Evolutionary conservation across 2,797 vertebrate species (phyloP), one percentile per base, ranked within the genome.

Genomic region (Pelobates cultripes): DNA sequence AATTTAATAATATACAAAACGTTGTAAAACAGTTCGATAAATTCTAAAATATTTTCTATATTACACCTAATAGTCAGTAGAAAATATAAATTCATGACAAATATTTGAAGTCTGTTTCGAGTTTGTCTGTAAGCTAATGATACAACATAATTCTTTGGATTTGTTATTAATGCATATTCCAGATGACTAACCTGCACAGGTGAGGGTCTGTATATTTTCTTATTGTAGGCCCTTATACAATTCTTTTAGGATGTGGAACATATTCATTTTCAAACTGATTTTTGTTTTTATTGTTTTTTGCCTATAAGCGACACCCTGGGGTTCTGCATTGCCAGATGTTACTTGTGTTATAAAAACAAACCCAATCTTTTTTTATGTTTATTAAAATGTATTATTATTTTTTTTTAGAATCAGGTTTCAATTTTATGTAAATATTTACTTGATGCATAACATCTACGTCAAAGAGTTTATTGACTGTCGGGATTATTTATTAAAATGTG

Each of bases 291-390:
- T 28, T 28, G 28, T 28, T 51, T 45, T 5, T 17, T 71, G 44
- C n/a, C n/a, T 15, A 71, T 71, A 71, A 45, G 14, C 47, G 28
- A 51, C 14, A 71, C 43, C 15, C 7, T 51, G 47, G 41, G 17
- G 44, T 47, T 47, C 69, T 71, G 15, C 13, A 40, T 71, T 71
- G 69, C 43, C 69, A 71, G 69, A 71, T 71, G 69, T 71, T 71
- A 47, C 3, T 71, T 51, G n/a, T 10, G 47, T 51, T 71, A n/a
- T 3, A 10, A 7, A 70, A 70, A 70, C 13, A 57, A 1, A 57
- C 13, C 9, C 8, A 57, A 14, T 7, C 55, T 15, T 57, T 57
- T 57, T 57, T 57, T 57, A 28, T 28, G 28, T 28, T 28, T 28
- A 28, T 28, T 28, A 28, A 28, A 28, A 28, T 28, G 28, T 28